Conservation (phyloP, 2,797 vertebrate genomes). For the Rhinichthys osculus region DNA sequence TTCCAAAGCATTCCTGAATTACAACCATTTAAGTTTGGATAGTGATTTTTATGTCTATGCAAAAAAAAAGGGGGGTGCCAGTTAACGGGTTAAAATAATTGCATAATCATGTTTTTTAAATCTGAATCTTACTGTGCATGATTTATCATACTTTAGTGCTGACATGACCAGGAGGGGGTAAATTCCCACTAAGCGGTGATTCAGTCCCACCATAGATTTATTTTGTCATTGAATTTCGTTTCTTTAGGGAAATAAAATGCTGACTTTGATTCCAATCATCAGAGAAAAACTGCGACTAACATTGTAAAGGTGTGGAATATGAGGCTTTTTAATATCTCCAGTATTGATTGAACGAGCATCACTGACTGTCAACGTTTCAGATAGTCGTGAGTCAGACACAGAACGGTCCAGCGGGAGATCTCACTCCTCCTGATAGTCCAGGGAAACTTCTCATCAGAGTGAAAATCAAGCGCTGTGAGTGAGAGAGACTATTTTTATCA, state of each 20-base stretch:
- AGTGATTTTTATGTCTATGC: no score
- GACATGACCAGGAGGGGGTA: not conserved
- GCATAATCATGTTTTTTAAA: no score
- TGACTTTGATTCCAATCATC: not conserved
- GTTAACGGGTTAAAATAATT: no score
- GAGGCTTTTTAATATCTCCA: not conserved
- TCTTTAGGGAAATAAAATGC: not conserved
- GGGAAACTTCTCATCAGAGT: slow-evolving; percentile 22
- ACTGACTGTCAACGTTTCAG: not conserved
- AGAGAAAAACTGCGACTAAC: not conserved
- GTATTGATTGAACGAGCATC: not conserved
- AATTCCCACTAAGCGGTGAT: not conserved
- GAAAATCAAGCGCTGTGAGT: slow-evolving; percentile 11
- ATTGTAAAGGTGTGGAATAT: not conserved
- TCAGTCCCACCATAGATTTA: not conserved
- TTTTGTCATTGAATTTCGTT: not conserved
- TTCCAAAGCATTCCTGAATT: no score
- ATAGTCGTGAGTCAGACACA: not conserved
- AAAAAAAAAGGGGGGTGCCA: no score
- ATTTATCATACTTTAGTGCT: no score
- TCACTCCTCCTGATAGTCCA: slow-evolving; percentile 7
- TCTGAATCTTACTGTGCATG: no score
- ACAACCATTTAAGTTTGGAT: no score
- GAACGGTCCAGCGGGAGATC: slow-evolving; percentile 27
- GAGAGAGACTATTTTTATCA: slow-evolving; percentile 49